A percentile compares a stretch with the other conserved stretches of the same genome.
These are phyloP conservation scores for Myotis vivesi DNA, from an alignment of 2,797 vertebrate species.

Conservation along the genomic window DNA sequence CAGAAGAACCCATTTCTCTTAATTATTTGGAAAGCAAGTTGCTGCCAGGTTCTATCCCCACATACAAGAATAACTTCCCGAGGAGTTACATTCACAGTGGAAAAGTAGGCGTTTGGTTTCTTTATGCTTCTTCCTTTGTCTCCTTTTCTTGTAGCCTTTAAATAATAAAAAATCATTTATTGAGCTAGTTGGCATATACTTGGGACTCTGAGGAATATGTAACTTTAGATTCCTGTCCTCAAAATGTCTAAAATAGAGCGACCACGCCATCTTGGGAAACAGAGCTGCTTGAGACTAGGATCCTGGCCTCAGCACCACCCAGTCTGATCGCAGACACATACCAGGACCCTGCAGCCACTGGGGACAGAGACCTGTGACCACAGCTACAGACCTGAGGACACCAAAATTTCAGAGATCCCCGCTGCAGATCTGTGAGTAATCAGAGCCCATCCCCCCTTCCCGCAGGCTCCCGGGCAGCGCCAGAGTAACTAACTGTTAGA, in stretches of 20 bases:
- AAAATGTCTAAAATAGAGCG: background rate
- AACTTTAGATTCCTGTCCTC: background rate
- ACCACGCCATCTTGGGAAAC: no score
- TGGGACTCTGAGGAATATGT: background rate
- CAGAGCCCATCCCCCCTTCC: no score
- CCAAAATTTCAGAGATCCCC: no score
- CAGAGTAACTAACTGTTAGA: no score
- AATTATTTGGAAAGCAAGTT: background rate
- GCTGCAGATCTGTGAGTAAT: no score
- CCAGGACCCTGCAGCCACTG: no score
- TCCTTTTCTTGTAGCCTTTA: background rate
- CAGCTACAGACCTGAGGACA: no score
- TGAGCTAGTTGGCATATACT: background rate
- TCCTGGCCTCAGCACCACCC: no score
- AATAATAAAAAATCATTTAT: background rate
- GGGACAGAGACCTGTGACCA: no score
- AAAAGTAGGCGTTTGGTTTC: background rate
- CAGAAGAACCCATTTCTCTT: background rate
- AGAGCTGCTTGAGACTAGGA: no score
- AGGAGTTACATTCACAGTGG: fast-evolving
- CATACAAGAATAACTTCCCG: background rate
- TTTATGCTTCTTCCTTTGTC: background rate
- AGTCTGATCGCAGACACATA: no score
- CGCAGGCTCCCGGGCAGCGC: no score
- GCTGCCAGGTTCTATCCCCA: background rate